A percentile compares a stretch with the other conserved stretches of the same genome.
Conservation (phyloP, 2,113 vertebrate species). For the Mystacornis crossleyi region DNA sequence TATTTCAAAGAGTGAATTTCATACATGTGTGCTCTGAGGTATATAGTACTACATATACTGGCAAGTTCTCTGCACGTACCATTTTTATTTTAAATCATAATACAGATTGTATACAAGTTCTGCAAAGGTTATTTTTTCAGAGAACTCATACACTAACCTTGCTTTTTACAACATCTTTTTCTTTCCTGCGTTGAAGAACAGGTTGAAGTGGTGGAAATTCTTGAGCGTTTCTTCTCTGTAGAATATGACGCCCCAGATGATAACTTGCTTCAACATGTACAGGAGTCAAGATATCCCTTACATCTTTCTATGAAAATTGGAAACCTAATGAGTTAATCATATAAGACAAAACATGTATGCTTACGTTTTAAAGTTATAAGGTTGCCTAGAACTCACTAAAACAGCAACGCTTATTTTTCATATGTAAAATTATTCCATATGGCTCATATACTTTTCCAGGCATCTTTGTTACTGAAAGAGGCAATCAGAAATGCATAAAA, state of each 20-base stretch:
- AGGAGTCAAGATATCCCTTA: slow-evolving; percentile 90
- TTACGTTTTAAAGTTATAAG: slow-evolving; percentile 32
- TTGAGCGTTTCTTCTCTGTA: slow-evolving; percentile 50
- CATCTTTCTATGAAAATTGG: slow-evolving; percentile 85
- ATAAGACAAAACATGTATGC: slow-evolving; percentile 38
- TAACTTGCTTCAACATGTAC: slow-evolving; percentile 87
- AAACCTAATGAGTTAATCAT: slow-evolving; percentile 64
- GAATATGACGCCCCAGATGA: slow-evolving; percentile 75
- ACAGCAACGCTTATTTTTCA: neutral
- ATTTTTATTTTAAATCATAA: neutral
- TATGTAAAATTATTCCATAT: neutral
- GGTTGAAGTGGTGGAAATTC: slow-evolving; percentile 84
- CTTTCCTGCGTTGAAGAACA: slow-evolving; percentile 85
- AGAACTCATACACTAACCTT: slow-evolving; percentile 70
- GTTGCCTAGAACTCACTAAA: neutral
- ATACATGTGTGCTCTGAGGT: neutral
- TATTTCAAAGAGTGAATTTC: neutral
- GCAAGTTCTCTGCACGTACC: neutral
- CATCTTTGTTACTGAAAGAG: neutral
- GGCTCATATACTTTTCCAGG: neutral
- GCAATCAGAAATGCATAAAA: neutral
- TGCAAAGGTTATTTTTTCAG: neutral
- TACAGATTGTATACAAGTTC: neutral
- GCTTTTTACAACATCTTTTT: slow-evolving; percentile 78
- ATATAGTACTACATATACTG: neutral